Conservation (phyloP, 2,797 vertebrate species). For the Margarornis squamiger region DNA sequence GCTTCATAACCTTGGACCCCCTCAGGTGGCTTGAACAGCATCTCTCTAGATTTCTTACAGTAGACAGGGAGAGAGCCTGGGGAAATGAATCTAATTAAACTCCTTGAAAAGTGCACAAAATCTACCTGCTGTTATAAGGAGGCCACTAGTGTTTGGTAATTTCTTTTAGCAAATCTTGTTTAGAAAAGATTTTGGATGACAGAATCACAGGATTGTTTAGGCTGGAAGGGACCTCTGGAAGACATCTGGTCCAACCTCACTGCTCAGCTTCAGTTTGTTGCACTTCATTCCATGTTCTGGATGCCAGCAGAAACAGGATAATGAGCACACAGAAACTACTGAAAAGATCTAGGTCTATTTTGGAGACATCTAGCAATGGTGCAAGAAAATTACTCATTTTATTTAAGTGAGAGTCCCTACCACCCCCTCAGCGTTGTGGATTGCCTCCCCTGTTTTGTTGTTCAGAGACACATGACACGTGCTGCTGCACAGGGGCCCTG, state of each 20-base stretch:
- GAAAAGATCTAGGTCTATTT: background rate
- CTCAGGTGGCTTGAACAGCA: background rate
- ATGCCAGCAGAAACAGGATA: background rate
- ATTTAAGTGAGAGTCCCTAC: background rate
- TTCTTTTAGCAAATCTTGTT: background rate
- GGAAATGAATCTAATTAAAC: background rate
- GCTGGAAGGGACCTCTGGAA: background rate
- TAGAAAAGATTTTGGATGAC: background rate
- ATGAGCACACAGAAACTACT: background rate
- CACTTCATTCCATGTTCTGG: background rate
- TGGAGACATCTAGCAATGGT: background rate
- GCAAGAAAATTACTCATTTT: background rate
- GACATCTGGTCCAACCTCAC: background rate
- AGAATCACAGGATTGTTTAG: background rate
- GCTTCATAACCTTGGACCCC: fast-evolving
- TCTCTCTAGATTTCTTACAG: background rate
- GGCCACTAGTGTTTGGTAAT: background rate
- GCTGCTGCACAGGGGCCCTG: background rate
- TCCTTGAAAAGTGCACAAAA: background rate
- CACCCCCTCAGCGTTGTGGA: background rate
- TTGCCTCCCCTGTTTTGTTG: background rate
- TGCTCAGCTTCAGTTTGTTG: background rate
- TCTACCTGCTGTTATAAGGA: background rate
- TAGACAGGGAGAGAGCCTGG: background rate
- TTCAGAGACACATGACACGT: background rate